These are phyloP conservation scores for Ovibos moschatus DNA, from an alignment of 2,113 vertebrate species.

Conservation along the genomic window DNA sequence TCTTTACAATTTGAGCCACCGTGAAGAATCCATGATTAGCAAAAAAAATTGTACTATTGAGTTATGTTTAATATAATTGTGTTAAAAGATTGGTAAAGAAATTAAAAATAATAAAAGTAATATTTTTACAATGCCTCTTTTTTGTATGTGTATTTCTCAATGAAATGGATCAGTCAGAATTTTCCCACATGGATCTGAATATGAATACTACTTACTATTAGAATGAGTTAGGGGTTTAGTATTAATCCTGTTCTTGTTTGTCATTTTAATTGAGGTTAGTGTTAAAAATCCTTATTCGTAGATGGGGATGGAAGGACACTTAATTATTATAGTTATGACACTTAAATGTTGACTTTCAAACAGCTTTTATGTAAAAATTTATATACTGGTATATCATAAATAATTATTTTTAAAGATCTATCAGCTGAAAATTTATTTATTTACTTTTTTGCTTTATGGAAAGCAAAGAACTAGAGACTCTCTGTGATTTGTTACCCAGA, in stretches of 20 bases:
- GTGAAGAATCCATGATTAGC: not conserved
- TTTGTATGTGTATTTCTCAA: not conserved
- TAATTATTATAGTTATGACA: not conserved
- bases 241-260: conserved; percentile 1
- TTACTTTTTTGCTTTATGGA: not conserved
- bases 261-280: not conserved
- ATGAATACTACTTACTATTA: not conserved
- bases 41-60: not conserved
- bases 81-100: not conserved
- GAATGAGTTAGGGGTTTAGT: not conserved
- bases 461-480: not conserved
- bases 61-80: not conserved
- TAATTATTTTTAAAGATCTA: conserved; percentile 7
- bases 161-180: not conserved
- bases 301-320: not conserved
- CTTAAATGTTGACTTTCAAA: not conserved
- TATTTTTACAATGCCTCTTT: not conserved
- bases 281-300: not conserved
- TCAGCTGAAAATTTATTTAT: not conserved
- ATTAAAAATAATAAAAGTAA: not conserved
- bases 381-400: not conserved
- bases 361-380: not conserved
- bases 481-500: not conserved
- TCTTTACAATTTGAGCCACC: not conserved
- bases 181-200: not conserved